Percentiles rank a stretch among this genome's conserved stretches.
These are phyloP conservation scores for Thunnus albacares DNA, from an alignment of 2,797 vertebrate species.

Conservation along the genomic window DNA sequence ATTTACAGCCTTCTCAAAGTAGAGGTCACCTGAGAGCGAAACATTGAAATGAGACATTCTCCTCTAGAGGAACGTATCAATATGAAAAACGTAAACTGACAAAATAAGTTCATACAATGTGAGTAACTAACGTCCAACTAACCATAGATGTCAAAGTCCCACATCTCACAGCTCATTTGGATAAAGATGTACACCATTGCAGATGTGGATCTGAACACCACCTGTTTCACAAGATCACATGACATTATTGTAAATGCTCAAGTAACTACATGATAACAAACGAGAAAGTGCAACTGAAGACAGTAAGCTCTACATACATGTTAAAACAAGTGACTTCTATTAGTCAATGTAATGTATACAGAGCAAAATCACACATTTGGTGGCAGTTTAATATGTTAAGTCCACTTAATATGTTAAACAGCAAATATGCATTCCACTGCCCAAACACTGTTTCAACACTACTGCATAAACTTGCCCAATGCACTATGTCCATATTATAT, in stretches of 20 bases:
- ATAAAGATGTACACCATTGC: slow-evolving; percentile 99
- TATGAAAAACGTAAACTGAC: neutral
- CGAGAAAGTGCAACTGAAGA: no score
- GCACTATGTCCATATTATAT: neutral
- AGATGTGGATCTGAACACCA: slow-evolving; percentile 97
- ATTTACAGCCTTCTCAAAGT: slow-evolving; percentile 98
- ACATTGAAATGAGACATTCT: neutral
- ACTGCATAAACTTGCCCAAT: neutral
- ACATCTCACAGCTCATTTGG: slow-evolving; percentile 99
- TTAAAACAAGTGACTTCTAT: neutral
- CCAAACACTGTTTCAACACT: neutral
- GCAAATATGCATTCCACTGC: no score
- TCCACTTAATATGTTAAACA: no score
- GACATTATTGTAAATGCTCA: neutral
- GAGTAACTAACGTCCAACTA: slow-evolving; percentile 33
- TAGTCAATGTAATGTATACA: neutral
- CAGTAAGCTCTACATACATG: neutral
- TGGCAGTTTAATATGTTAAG: no score
- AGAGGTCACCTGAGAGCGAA: slow-evolving; percentile 91
- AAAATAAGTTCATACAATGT: neutral
- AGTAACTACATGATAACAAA: neutral
- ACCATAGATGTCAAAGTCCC: slow-evolving; percentile 99
- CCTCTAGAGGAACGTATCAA: neutral
- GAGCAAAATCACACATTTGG: no score
- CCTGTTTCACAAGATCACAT: slow-evolving; percentile 80